Conservation (phyloP, 2,113 vertebrate species). For the Dolichotis patagonum region DNA sequence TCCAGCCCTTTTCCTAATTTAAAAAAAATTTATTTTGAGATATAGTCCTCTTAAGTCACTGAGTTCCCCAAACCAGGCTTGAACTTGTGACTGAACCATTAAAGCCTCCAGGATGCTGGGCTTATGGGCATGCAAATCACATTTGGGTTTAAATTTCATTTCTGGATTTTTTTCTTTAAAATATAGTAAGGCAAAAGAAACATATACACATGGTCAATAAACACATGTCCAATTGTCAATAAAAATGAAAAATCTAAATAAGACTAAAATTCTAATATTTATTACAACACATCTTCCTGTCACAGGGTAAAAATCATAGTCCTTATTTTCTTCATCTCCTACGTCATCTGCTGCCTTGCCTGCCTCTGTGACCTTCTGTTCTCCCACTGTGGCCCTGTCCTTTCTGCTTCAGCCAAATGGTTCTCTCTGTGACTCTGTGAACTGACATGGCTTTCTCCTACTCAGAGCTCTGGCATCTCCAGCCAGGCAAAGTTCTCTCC, state of each 20-base stretch:
- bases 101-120: background rate
- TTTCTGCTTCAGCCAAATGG: background rate
- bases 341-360: background rate
- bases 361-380: background rate
- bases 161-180: background rate
- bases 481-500: background rate
- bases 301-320: background rate
- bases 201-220: background rate
- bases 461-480: background rate
- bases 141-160: background rate
- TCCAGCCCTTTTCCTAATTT: background rate
- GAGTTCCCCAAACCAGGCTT: background rate
- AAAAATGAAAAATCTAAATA: constrained; percentile 39
- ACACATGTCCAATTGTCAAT: background rate
- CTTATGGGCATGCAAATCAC: background rate
- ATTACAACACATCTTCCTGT: background rate
- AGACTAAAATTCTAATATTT: background rate
- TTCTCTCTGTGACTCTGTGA: background rate
- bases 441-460: background rate
- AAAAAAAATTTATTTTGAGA: background rate
- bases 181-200: background rate
- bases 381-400: background rate
- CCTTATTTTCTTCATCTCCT: background rate
- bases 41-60: background rate
- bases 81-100: background rate